Evolutionary conservation across 2,888 invertebrate genomes (phyloP).

Genomic region (Stenodera caucasica): DNA sequence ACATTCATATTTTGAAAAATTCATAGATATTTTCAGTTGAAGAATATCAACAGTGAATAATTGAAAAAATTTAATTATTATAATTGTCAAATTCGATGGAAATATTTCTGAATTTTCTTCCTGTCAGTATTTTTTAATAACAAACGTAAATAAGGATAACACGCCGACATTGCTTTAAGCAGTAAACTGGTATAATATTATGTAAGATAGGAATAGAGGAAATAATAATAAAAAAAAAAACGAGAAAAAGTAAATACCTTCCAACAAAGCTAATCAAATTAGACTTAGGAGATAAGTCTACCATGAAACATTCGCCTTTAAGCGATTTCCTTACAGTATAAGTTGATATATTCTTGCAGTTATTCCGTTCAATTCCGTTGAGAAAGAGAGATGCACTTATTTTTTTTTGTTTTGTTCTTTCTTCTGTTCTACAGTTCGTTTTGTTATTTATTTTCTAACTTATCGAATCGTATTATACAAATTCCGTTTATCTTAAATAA

Average conservation of each 20-base stretch:
- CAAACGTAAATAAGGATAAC: background rate
- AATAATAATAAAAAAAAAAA: no score
- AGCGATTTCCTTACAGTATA: background rate
- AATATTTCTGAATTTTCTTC: no score
- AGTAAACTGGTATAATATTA: background rate
- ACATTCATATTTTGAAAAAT: background rate
- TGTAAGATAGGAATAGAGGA: background rate
- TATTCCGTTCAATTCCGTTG: background rate
- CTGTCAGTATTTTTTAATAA: background rate
- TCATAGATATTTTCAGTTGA: no score
- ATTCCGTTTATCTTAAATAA: background rate
- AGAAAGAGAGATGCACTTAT: background rate
- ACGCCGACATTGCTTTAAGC: background rate
- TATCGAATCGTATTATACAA: background rate
- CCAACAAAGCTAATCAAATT: conserved; percentile 3
- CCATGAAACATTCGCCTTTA: background rate
- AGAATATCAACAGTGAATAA: no score
- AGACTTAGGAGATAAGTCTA: background rate
- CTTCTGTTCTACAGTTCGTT: background rate
- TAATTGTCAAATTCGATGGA: no score
- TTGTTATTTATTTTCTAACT: background rate
- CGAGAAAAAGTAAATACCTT: background rate
- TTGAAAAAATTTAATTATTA: no score
- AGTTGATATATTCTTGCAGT: background rate
- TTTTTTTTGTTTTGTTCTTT: no score